Base-by-base conservation (phyloP, 2,797 vertebrate genomes). In the Enteromius argenteus region DNA sequence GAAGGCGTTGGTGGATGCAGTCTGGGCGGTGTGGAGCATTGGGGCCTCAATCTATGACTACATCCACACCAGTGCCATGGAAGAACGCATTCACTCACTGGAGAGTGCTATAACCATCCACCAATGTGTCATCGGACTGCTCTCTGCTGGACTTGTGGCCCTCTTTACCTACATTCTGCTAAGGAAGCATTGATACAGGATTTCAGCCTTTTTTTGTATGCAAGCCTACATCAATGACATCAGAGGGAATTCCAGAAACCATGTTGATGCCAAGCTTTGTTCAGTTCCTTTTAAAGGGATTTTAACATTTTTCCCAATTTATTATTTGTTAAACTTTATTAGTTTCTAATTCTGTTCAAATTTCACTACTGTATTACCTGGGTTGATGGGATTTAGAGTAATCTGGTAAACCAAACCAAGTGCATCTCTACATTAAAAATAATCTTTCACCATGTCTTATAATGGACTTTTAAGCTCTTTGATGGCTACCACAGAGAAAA, bases 11-110 rank as follows among this genome's bases (percentile, higher is more conserved):
- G 93, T 96, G 90, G 95, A 96, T 30, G 93, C 93, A 0, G 84
- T 94, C n/a, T 95, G 94, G 95, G 92, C 88, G 0, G 92, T 94
- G 85, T 96, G 94, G 95, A 95, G 94, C 90, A 93, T 96, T 58
- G 93, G 93, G 17, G 93, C 92, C 87, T 95, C 93, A 75, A 91
- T 96, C 84, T 95, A 95, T 88, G 95, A 96, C 91, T 95, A 96
- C 90, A 91, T 95, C 83, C 86, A 95, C 90, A 95, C 95, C 86
- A 94, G 86, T 30, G 94, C 94, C 87, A 95, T 96, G 95, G 95
- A 96, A 91, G 94, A 95, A 87, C 94, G 95, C 80, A 95, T 96
- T 89, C 93, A 95, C 79, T 86, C 92, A 19, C 90, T 96, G 90
- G 95, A 96, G 91, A 90, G 91, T 17, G 88, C 91, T 87, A 91